Evolutionary conservation across 2,888 invertebrate genomes (phyloP).

Genomic region (Dichetophora obliterata): DNA sequence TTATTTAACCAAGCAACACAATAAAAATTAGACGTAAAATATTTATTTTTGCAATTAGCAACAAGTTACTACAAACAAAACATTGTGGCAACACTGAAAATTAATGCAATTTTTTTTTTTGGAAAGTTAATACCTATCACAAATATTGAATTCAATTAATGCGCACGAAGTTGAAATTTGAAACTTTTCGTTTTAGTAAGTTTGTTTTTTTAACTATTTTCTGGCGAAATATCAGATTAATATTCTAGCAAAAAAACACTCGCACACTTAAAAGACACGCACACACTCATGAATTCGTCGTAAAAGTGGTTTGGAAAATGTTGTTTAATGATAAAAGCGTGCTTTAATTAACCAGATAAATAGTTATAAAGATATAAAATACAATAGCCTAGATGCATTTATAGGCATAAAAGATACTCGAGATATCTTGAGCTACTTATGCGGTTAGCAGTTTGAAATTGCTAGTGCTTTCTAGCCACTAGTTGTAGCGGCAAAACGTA

Average conservation of each 20-base stretch:
- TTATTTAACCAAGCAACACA: neutral
- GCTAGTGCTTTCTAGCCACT: neutral
- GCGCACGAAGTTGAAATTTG: conserved; percentile 13
- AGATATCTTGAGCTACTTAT: neutral
- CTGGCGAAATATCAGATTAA: too few relatives aligned
- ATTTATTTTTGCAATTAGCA: conserved; percentile 29
- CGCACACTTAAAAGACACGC: neutral
- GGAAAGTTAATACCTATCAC: neutral
- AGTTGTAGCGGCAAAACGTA: neutral
- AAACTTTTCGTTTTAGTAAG: neutral
- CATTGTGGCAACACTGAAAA: neutral
- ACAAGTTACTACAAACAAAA: neutral
- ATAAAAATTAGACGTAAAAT: neutral
- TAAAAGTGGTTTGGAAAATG: conserved; percentile 21
- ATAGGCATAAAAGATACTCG: neutral
- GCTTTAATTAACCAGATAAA: conserved; percentile 21
- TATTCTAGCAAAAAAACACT: neutral
- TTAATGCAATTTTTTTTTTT: neutral
- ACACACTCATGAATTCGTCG: neutral
- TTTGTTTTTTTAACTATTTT: neutral
- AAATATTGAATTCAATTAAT: conserved; percentile 1
- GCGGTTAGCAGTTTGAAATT: neutral
- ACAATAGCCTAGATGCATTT: neutral
- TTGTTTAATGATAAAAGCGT: conserved; percentile 11
- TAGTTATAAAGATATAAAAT: neutral